Base-by-base conservation (phyloP, 2,888 invertebrate species). In the Andrena flavipes region DNA sequence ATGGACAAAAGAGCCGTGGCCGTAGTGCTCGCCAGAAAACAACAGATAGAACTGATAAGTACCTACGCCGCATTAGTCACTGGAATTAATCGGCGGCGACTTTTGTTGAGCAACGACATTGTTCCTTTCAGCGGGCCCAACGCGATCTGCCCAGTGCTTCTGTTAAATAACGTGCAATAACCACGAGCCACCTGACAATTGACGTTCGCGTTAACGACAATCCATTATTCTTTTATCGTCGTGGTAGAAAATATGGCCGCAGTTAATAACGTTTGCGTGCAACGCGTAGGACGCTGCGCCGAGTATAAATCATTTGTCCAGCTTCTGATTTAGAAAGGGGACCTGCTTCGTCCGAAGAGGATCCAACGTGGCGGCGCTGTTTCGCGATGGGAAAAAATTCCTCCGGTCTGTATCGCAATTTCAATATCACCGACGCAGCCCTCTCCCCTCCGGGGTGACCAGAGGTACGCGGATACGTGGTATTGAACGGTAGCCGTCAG, bases 401-500 rank as follows among this genome's bases (percentile, higher is more conserved):
- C 54, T 69, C 30, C 8, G 16, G 7, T 49, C 10, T 8, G 54
- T 65, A n/a, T 8, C 33, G 49, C 35, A 48, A 80, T 80, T 84
- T 84, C 76, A 76, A 76, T 77, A 76, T 33, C 62, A 76, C 70
- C 80, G 60, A 60, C 60, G 33, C 54, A 26, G 64, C 63, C 68
- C 70, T 62, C 76, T 54, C 74, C 60, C 67, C 23, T 63, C 68
- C 49, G 72, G 71, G 84, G 77, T 83, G 78, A 84, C 48, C 63
- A 73, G 63, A 73, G 79, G 56, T 75, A 84, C 72, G 78, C 54
- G 80, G 68, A 69, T 82, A 88, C 77, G 71, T 56, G 78, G 76
- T 89, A 88, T 88, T 88, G 90, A 90, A 90, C 92, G 89, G 92
- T 90, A 91, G 92, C 89, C 90, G 90, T 92, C 91, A 91, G 87